A percentile compares a stretch with the other conserved stretches of the same genome.
These are phyloP conservation scores for Scolanthus callimorphus DNA, from an alignment of 92 coral and sea anemone genomes.

Conservation along the genomic window DNA sequence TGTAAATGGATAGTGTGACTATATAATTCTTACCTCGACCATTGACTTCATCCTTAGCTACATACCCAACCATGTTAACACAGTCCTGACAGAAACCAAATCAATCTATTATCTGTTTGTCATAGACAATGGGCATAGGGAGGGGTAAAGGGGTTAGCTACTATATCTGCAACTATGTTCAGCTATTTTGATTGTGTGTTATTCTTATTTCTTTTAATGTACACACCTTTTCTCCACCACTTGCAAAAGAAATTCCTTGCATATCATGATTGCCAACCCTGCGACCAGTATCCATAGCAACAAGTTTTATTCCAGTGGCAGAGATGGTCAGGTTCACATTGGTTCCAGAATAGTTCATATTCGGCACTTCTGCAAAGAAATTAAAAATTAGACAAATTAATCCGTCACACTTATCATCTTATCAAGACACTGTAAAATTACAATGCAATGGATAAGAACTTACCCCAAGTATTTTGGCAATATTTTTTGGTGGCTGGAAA, in stretches of 20 bases:
- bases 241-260: slow-evolving; percentile 99
- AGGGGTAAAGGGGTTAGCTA: no score
- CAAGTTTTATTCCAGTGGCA: slow-evolving; percentile 78
- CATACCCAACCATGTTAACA: slow-evolving; percentile 95
- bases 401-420: no score
- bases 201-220: no score
- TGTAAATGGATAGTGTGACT: no score
- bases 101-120: no score
- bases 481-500: slow-evolving; percentile 29
- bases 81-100: slow-evolving; percentile 77
- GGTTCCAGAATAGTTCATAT: slow-evolving; percentile 60
- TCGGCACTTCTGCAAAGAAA: slow-evolving; percentile 60
- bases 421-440: no score
- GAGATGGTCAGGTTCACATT: slow-evolving; percentile 80
- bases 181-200: no score
- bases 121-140: no score
- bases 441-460: not conserved
- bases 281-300: slow-evolving; percentile 75
- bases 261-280: slow-evolving; percentile 85
- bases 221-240: slow-evolving; percentile 96
- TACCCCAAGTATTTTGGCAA: slow-evolving; percentile 68
- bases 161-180: no score
- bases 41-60: slow-evolving; percentile 84
- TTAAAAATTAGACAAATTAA: no score
- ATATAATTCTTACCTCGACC: slow-evolving; percentile 66